A percentile compares a stretch with the other conserved stretches of the same genome.
Evolutionary conservation across 2,113 vertebrate genomes (phyloP).

Genomic region (Pholis gunnellus): DNA sequence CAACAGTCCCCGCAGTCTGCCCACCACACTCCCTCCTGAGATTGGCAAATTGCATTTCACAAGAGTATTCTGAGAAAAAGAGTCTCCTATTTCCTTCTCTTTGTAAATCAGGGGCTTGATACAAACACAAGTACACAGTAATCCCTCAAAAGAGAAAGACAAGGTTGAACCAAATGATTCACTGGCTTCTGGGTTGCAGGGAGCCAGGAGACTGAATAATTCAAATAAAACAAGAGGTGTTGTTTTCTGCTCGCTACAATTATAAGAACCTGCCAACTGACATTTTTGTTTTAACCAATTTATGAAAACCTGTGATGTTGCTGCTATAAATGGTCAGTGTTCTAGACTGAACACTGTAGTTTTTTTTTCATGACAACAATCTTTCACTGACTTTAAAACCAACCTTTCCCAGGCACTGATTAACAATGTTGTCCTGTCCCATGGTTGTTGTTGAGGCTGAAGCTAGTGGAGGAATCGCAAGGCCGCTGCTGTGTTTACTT

Average conservation of each 20-base stretch:
- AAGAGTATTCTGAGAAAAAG: background rate
- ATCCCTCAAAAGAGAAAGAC: slow-evolving; percentile 21
- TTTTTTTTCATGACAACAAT: background rate
- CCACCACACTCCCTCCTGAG: slow-evolving; percentile 18
- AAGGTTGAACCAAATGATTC: slow-evolving; percentile 14
- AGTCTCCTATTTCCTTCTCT: background rate
- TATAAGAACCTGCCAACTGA: background rate
- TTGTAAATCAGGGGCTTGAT: slow-evolving; percentile 3
- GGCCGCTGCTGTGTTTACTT: too few relatives aligned
- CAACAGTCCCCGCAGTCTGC: slow-evolving; percentile 37
- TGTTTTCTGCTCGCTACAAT: background rate
- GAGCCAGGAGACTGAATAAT: background rate
- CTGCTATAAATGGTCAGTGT: background rate
- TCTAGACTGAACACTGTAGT: background rate
- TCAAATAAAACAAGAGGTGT: background rate
- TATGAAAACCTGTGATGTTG: background rate
- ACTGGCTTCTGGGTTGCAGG: background rate
- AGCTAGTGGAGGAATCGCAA: too few relatives aligned
- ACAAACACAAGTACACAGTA: background rate
- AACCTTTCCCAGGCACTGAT: background rate
- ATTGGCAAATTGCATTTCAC: slow-evolving; percentile 48
- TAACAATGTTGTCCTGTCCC: background rate
- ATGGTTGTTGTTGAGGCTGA: too few relatives aligned
- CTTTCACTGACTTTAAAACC: background rate
- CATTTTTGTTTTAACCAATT: background rate